Base-by-base conservation (phyloP, 1,140 invertebrate genomes). In the Coelopa frigida region DNA sequence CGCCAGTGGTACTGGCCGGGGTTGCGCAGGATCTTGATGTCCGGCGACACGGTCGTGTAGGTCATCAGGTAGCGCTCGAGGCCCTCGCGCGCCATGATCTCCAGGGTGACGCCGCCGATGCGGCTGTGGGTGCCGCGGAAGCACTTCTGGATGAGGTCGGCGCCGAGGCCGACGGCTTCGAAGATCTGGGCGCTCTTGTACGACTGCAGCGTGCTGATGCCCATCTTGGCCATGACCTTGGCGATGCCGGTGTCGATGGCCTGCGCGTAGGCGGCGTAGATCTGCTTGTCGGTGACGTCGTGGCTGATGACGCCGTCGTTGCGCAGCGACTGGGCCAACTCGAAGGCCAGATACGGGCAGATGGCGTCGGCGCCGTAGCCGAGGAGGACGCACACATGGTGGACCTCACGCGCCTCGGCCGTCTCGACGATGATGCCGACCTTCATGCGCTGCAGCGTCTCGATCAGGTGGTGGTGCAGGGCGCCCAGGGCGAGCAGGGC, bases 181-280 rank as follows among this genome's bases (percentile, higher is more conserved):
- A 99, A 99, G 54, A 99, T 99, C 74, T 99, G 96, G 4, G 96
- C 96, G 53, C 94, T 91, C 75, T 98, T 98, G 71, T 99, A 99
- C n/a, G 93, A 97, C 67, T 99, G 95, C 14, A 99, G 72, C 1
- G 95, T 99, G 32, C 93, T 96, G 61, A 99, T 99, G 29, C 96
- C 96, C 96, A 99, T 99, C 73, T 99, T 99, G 2, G 96, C 95
- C 96, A 99, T 99, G 0, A 72, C 76, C 70, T 92, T 91, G 1
- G 86, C 78, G 46, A 91, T 81, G 43, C 89, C 89, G 10, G 84
- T 80, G 61, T 89, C 87, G 58, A 89, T 78, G 48, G 79, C 75
- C 48, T 76, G 69, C 49, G 75, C 73, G 33, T 67, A 69, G 36
- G 72, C 71, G 3, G 77, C 84, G 62, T 83, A 97, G 49, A 98